Conservation (phyloP, 92 coral and sea anemone species). For the Palythoa grandiflora region DNA sequence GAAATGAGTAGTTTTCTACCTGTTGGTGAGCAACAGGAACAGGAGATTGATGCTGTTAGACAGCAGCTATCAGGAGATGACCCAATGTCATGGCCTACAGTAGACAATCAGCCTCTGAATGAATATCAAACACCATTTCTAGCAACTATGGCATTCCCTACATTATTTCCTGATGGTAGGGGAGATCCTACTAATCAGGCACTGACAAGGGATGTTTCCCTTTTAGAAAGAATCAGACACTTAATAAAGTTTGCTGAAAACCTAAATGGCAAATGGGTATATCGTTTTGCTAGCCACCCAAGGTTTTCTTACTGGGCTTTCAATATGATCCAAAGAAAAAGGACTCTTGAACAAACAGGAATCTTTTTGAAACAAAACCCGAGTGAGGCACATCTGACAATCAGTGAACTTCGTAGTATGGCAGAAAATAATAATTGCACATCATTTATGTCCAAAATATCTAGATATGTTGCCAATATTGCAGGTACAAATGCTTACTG, state of each 20-base stretch:
- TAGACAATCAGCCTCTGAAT: not conserved
- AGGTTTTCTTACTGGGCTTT: too few relatives aligned
- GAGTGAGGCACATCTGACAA: not conserved
- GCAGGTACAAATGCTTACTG: conserved; percentile 1
- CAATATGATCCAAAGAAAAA: not conserved
- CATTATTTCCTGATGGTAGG: too few relatives aligned
- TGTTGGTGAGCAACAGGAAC: conserved; percentile 4
- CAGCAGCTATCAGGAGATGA: conserved; percentile 3
- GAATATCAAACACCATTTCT: not conserved
- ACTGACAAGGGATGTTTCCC: conserved; percentile 9
- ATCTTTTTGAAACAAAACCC: conserved; percentile 13
- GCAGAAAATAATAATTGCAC: not conserved
- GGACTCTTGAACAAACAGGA: conserved; percentile 9
- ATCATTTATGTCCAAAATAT: not conserved
- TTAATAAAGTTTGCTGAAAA: not conserved
- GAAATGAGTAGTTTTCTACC: conserved; percentile 4
- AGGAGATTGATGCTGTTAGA: conserved; percentile 6
- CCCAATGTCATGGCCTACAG: conserved; percentile 7
- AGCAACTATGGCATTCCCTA: not conserved
- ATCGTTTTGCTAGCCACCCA: too few relatives aligned
- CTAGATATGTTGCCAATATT: not conserved
- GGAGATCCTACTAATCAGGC: not conserved
- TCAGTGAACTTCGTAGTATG: not conserved
- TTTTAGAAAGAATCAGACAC: not conserved
- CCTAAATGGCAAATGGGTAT: too few relatives aligned